A percentile compares a stretch with the other conserved stretches of the same genome.
Conservation (phyloP, 2,113 vertebrate species). For the Ictalurus furcatus region DNA sequence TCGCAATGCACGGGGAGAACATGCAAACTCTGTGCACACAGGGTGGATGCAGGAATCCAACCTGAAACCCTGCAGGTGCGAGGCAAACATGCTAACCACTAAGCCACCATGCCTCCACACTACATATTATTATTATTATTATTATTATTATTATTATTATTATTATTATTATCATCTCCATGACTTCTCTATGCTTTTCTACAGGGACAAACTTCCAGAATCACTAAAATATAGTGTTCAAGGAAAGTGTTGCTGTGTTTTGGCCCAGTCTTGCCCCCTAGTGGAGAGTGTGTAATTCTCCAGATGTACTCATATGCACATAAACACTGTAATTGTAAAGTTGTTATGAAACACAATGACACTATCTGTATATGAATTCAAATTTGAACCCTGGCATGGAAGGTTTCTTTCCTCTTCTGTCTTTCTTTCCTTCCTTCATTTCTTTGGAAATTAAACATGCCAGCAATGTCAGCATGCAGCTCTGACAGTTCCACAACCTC, state of each 20-base stretch:
- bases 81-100: too few species aligned
- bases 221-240: neutral
- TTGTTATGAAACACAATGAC: neutral
- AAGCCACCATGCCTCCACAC: too few species aligned
- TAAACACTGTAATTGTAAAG: neutral
- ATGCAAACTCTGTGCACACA: too few species aligned
- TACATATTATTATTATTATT: neutral
- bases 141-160: neutral
- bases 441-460: neutral
- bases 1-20: too few species aligned
- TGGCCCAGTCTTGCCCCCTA: neutral
- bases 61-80: too few species aligned
- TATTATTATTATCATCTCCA: neutral
- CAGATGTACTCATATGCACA: neutral
- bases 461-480: neutral
- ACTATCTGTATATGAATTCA: neutral
- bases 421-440: neutral
- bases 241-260: neutral
- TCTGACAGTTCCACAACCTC: neutral
- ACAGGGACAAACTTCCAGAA: neutral
- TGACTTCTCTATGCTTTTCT: neutral
- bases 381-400: neutral
- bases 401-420: neutral
- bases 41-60: too few species aligned
- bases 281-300: neutral